Evolutionary conservation across 2,888 invertebrate genomes (phyloP).

Genomic region (Laspeyria flexula): DNA sequence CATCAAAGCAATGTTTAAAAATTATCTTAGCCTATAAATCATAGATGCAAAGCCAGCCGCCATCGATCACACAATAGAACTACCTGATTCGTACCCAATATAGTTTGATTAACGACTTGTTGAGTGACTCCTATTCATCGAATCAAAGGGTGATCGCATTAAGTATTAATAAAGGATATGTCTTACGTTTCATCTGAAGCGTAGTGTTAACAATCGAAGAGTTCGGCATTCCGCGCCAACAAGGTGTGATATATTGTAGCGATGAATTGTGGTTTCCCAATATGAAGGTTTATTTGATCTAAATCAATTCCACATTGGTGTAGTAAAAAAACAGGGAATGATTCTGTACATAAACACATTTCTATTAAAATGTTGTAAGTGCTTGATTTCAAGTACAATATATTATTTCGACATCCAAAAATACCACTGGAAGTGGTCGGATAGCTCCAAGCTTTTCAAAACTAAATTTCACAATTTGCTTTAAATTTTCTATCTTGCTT

Average conservation of each 20-base stretch:
- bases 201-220: conserved; percentile 46
- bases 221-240: conserved; percentile 41
- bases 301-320: neutral
- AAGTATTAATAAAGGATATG: conserved; percentile 81
- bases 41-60: conserved; percentile 72
- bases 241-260: conserved; percentile 48
- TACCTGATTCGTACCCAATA: conserved; percentile 83
- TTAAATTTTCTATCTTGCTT: too few relatives aligned
- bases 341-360: neutral
- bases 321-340: neutral
- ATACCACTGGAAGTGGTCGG: too few relatives aligned
- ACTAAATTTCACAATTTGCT: too few relatives aligned
- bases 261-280: conserved; percentile 52
- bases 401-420: too few relatives aligned
- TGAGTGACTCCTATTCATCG: conserved; percentile 83
- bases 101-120: conserved; percentile 83
- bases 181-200: conserved; percentile 69
- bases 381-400: too few relatives aligned
- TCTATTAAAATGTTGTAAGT: too few relatives aligned
- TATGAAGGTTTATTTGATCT: conserved; percentile 22
- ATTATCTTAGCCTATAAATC: conserved; percentile 76
- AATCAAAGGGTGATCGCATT: conserved; percentile 81
- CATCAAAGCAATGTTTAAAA: conserved; percentile 71
- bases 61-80: conserved; percentile 76
- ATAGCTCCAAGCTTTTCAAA: too few relatives aligned